These are phyloP conservation scores for Rhinopithecus roxellana DNA, from an alignment of 2,113 vertebrate species.

Conservation along the genomic window DNA sequence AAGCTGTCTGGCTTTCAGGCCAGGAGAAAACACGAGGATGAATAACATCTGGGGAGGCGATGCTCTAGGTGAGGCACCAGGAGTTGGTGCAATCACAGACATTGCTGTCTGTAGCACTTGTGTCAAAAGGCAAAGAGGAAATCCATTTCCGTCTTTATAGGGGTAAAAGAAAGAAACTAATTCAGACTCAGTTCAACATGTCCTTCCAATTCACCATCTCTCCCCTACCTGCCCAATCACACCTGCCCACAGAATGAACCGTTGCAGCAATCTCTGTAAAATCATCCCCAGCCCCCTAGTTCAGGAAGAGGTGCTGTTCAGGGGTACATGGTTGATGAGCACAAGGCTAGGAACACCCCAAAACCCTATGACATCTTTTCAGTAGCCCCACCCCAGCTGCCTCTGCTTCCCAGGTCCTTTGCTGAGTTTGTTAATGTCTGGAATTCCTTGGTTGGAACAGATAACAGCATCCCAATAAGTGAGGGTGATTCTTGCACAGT, in stretches of 20 bases:
- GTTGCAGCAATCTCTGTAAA: neutral
- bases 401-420: neutral
- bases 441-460: neutral
- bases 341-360: neutral
- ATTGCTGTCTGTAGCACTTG: neutral
- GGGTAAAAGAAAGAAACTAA: neutral
- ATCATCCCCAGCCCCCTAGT: neutral
- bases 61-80: rapidly evolving
- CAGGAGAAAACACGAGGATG: neutral
- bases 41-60: neutral
- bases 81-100: neutral
- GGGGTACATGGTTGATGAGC: neutral
- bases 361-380: neutral
- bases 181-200: neutral
- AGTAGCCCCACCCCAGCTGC: neutral
- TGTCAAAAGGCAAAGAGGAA: neutral
- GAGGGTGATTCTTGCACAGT: neutral
- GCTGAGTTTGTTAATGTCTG: neutral
- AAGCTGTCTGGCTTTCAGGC: neutral
- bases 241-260: neutral
- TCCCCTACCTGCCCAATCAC: neutral
- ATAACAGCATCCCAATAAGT: neutral
- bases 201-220: neutral
- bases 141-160: neutral
- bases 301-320: neutral